Conservation (phyloP, 2,888 invertebrate genomes). For the Nephrotoma flavescens region DNA sequence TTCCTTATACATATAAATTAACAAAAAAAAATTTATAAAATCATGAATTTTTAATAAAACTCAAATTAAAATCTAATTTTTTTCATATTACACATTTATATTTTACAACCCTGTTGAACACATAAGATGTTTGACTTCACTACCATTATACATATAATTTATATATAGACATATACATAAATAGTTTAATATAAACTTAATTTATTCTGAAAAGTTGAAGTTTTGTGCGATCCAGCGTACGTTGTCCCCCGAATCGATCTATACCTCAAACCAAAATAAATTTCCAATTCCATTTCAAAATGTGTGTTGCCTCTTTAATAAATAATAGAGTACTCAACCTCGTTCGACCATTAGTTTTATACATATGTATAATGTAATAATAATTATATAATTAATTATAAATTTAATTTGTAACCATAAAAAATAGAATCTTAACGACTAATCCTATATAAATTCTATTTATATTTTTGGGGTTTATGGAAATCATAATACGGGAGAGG, state of each 20-base stretch:
- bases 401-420: not conserved
- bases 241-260: not conserved
- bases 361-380: not conserved
- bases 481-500: not conserved
- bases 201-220: not conserved
- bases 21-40: not conserved
- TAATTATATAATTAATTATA: not conserved
- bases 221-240: not conserved
- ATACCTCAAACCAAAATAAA: not conserved
- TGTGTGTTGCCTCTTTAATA: not conserved
- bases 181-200: not conserved
- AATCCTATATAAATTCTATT: not conserved
- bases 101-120: not conserved
- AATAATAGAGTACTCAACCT: not conserved
- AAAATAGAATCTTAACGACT: not conserved
- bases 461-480: not conserved
- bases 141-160: too few species aligned
- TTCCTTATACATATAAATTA: not conserved
- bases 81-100: not conserved
- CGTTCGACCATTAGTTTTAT: not conserved
- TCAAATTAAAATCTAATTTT: not conserved
- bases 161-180: not conserved
- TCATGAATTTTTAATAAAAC: not conserved
- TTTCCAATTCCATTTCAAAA: too few species aligned
- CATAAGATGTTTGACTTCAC: too few species aligned